These are phyloP conservation scores for Salticus scenicus DNA, from an alignment of 2,888 invertebrate species.

Conservation along the genomic window DNA sequence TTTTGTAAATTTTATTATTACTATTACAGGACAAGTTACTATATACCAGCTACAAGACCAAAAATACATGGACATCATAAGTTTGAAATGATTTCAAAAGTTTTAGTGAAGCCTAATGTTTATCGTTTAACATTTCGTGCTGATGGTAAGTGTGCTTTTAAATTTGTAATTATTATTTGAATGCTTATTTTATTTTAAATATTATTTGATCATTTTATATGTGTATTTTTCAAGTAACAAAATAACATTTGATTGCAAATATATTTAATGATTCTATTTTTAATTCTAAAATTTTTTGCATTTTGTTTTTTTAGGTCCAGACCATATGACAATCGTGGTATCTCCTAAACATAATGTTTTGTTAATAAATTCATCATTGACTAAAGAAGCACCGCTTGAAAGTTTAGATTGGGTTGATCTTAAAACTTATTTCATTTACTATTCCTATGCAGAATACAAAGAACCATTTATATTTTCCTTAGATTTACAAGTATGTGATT, in stretches of 20 bases:
- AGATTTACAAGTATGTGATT: constrained; percentile 81
- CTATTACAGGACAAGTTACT: constrained; percentile 79
- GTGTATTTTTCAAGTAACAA: too few species aligned
- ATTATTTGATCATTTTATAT: too few species aligned
- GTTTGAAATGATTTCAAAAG: constrained; percentile 77
- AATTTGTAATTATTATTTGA: too few species aligned
- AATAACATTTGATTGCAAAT: too few species aligned
- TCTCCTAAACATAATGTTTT: constrained; percentile 80
- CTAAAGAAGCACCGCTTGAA: constrained; percentile 78
- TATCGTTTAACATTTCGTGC: constrained; percentile 73
- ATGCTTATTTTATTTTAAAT: too few species aligned
- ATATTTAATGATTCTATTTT: background rate
- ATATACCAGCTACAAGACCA: constrained; percentile 80
- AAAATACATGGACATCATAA: constrained; percentile 78
- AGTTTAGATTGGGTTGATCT: constrained; percentile 79
- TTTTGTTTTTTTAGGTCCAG: constrained; percentile 79
- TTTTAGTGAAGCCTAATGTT: constrained; percentile 53
- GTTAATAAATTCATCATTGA: constrained; percentile 80
- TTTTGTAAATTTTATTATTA: background rate
- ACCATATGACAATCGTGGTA: constrained; percentile 82
- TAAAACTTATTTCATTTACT: constrained; percentile 83
- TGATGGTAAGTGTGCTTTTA: constrained; percentile 73
- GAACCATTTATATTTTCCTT: constrained; percentile 80
- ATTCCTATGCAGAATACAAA: constrained; percentile 80
- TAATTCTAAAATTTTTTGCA: constrained; percentile 59